phyloP scores from a whole-genome alignment of 2,797 vertebrate genomes.

The Antennarius maculatus region DNA sequence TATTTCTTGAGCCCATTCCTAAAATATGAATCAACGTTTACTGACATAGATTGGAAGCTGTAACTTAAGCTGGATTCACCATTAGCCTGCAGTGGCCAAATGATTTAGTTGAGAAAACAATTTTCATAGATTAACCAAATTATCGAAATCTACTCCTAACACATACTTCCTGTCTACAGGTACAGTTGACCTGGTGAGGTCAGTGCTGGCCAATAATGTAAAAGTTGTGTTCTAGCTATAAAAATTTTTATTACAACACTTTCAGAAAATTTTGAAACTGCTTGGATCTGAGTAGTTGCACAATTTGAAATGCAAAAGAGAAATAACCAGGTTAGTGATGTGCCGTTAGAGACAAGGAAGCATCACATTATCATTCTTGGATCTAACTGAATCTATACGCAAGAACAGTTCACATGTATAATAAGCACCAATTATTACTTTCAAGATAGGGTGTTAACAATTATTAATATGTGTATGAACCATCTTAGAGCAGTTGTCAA shows the following conservation, averaged over 20 bases:
- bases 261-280: no score
- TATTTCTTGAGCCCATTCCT: background rate
- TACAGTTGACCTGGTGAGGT: no score
- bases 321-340: background rate
- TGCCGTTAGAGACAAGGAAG: background rate
- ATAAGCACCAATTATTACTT: background rate
- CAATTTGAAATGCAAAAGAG: background rate
- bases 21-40: background rate
- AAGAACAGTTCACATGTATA: background rate
- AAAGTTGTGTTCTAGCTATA: no score
- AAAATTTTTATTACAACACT: no score
- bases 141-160: no score
- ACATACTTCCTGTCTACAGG: no score
- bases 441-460: background rate
- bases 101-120: background rate
- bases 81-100: background rate
- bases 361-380: background rate
- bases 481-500: conserved; percentile 52
- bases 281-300: background rate
- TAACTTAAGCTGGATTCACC: no score
- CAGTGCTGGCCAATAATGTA: no score
- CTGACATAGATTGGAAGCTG: no score
- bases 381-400: background rate
- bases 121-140: no score
- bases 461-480: conserved; percentile 31